Evolutionary conservation across 2,888 invertebrate genomes (phyloP).

Genomic region (Melikaiella ostensackeni): DNA sequence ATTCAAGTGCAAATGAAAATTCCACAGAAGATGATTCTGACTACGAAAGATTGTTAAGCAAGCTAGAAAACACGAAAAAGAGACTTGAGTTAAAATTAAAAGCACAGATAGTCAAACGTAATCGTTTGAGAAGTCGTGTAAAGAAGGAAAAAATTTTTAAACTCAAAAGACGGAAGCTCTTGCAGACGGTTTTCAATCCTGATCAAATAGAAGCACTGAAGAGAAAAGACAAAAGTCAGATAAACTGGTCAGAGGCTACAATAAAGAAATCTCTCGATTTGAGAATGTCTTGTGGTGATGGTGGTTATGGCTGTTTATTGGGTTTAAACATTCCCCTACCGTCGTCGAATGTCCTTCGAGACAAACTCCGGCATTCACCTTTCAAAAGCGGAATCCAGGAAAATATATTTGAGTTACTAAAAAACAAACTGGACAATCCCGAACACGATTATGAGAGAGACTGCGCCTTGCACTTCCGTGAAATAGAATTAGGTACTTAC

Average conservation of each 20-base stretch:
- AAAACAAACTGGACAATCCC: conserved; percentile 7
- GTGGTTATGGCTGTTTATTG: conserved; percentile 10
- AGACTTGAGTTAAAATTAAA: background rate
- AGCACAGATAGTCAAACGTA: conserved; percentile 1
- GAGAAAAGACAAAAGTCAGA: background rate
- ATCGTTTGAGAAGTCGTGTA: conserved; percentile 12
- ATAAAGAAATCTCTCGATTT: conserved; percentile 3
- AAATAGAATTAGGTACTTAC: background rate
- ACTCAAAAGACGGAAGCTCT: background rate
- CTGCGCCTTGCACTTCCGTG: conserved; percentile 4
- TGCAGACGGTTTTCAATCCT: conserved; percentile 6
- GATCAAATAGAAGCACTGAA: conserved; percentile 2
- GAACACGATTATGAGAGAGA: conserved; percentile 11
- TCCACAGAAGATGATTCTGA: conserved; percentile 4
- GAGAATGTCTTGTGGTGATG: conserved; percentile 4
- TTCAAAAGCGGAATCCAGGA: conserved; percentile 7
- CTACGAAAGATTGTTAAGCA: background rate
- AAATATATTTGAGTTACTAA: background rate
- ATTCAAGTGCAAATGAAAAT: background rate
- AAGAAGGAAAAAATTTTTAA: background rate
- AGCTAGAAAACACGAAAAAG: conserved; percentile 9
- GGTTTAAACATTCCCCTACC: conserved; percentile 1
- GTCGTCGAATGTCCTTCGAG: background rate
- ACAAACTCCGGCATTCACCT: background rate
- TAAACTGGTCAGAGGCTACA: background rate